Evolutionary conservation across 2,888 invertebrate genomes (phyloP), one percentile per base, ranked within the genome.

Genomic region (Cylloceria caligata): DNA sequence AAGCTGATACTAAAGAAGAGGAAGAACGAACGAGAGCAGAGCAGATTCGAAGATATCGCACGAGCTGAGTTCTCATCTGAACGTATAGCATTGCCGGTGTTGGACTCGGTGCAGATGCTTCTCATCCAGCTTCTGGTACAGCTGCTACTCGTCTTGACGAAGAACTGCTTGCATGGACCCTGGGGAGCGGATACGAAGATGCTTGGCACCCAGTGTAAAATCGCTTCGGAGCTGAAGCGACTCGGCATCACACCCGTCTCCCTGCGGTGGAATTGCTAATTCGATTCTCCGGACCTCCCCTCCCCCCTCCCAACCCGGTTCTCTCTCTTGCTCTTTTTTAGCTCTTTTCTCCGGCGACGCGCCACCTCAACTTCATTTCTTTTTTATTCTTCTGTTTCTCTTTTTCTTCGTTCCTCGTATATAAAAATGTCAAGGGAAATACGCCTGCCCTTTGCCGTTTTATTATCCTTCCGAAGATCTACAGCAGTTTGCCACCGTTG

Each of bases 1-100:
- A 64, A 62, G 68, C 21, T 30, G 27, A n/a, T 39, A 52, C 60
- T 62, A 36, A 27, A 60, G 60, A 77, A 24, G 27, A 39, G 60
- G 76, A 81, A 55, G 45, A 74, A 75, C 11, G 34, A 49, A 77
- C 42, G 55, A 73, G 55, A 71, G 81, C 30, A 84, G 83, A 87
- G 84, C 87, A 88, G 90, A 90, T 88, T 88, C 85, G 84, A 84
- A 88, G 89, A 89, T 88, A 88, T 87, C 88, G 87, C 87, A 86
- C 86, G 87, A 85, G 86, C 84, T 86, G 80, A 85, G 47, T 49
- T 55, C 27, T 55, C 30, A 30, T 60, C 68, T 60, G 24, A 19
- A 49, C 57, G 60, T 68, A 57, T 75, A 77, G 55, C 55, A 73
- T 81, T 69, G 67, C 57, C 45, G 65, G 62, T 67, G 72, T 72